These are phyloP conservation scores for Nematostella vectensis DNA, from an alignment of 92 coral and sea anemone species.

Conservation along the genomic window DNA sequence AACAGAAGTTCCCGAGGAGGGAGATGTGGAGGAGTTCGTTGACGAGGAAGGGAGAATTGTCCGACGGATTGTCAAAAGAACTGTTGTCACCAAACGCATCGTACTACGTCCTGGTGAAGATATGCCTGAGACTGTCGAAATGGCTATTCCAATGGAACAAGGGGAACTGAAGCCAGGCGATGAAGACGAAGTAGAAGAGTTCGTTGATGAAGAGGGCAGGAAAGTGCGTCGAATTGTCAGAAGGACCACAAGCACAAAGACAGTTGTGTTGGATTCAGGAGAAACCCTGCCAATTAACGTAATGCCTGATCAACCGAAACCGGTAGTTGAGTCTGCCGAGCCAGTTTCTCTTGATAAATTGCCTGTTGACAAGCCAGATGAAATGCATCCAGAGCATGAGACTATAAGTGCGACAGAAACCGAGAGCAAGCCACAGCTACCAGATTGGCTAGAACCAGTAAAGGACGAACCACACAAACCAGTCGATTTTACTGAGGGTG, in stretches of 20 bases:
- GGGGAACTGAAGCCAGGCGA: constrained; percentile 14
- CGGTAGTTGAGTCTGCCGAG: constrained; percentile 14
- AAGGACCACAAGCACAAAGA: constrained; percentile 31
- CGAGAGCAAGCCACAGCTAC: constrained; percentile 9
- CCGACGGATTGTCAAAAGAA: constrained; percentile 33
- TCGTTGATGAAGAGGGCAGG: constrained; percentile 59
- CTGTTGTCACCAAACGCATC: constrained; percentile 25
- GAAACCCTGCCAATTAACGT: background rate
- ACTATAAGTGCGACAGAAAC: background rate
- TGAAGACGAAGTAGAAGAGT: constrained; percentile 42
- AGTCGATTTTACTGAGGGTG: constrained; percentile 5
- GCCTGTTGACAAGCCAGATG: background rate
- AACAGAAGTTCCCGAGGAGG: constrained; percentile 25
- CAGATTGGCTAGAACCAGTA: constrained; percentile 19
- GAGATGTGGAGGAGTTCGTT: constrained; percentile 51
- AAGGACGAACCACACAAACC: constrained; percentile 20
- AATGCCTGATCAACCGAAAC: background rate
- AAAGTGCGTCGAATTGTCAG: constrained; percentile 41
- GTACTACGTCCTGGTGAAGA: constrained; percentile 1
- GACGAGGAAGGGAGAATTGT: constrained; percentile 65
- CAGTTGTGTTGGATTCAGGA: constrained; percentile 1
- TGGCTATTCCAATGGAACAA: background rate
- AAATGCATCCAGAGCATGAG: background rate
- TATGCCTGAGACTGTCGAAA: constrained; percentile 1
- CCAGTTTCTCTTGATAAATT: constrained; percentile 20